These are phyloP conservation scores for Calonectris borealis DNA, from an alignment of 2,113 vertebrate genomes.

Conservation along the genomic window DNA sequence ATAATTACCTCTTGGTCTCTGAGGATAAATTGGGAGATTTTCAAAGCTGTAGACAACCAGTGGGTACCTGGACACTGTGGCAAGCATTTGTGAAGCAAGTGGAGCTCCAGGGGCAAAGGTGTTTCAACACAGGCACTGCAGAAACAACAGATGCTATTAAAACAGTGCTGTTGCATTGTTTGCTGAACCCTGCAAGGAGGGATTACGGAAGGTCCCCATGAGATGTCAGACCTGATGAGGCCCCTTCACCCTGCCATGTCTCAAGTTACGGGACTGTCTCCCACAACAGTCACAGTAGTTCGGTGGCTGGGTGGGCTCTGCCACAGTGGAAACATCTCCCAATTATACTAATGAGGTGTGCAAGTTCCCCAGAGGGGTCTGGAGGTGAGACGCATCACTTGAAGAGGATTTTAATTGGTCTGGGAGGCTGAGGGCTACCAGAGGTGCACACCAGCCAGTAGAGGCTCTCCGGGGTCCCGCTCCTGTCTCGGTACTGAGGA, in stretches of 20 bases:
- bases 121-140: neutral
- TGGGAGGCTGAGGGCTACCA: neutral
- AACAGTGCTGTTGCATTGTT: neutral
- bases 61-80: neutral
- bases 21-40: neutral
- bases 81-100: neutral
- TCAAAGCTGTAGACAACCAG: neutral
- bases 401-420: slow-evolving; percentile 56
- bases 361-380: neutral
- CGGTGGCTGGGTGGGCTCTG: slow-evolving; percentile 11
- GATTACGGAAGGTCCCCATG: neutral
- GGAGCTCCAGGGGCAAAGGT: neutral
- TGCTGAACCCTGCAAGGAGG: neutral
- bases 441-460: neutral
- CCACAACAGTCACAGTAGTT: neutral
- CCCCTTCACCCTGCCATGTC: neutral
- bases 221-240: neutral
- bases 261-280: neutral
- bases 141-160: neutral
- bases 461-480: neutral
- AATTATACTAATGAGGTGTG: slow-evolving; percentile 53
- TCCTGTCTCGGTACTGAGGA: neutral
- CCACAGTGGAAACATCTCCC: neutral
- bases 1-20: neutral
- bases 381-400: neutral